A percentile compares a stretch with the other conserved stretches of the same genome.
Conservation (phyloP, 2,797 vertebrate genomes). For the Serranus cabrilla region DNA sequence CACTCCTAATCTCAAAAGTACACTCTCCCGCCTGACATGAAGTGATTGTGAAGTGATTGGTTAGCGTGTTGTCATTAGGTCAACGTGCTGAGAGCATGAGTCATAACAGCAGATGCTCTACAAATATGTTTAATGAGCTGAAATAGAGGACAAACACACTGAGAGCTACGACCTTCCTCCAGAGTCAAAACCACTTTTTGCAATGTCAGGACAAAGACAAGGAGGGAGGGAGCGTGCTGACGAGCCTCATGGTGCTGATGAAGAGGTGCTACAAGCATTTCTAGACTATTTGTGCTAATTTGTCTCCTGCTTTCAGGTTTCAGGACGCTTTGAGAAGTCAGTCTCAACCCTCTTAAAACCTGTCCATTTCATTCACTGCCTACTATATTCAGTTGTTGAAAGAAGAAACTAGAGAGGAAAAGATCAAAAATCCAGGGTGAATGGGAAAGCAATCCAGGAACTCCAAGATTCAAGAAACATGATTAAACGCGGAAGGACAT, state of each 20-base stretch:
- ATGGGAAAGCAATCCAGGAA: no score
- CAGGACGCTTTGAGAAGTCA: not conserved
- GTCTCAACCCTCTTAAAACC: not conserved
- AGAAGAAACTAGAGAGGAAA: no score
- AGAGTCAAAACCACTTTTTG: conserved; percentile 20
- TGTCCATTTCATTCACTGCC: not conserved
- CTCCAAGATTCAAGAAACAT: no score
- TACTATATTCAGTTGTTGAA: not conserved
- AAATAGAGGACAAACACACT: conserved; percentile 2
- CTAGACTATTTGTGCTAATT: not conserved
- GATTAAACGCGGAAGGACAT: no score
- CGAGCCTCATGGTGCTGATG: not conserved
- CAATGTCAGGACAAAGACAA: conserved; percentile 12
- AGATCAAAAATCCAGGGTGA: no score
- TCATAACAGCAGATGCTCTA: not conserved
- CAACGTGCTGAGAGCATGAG: not conserved
- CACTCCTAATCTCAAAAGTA: conserved; percentile 31
- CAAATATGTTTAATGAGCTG: not conserved
- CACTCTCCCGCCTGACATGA: not conserved
- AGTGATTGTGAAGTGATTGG: conserved; percentile 28
- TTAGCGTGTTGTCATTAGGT: conserved; percentile 8
- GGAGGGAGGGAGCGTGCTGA: not conserved
- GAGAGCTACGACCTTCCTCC: not conserved
- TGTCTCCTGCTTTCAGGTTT: not conserved
- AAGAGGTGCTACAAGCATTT: conserved; percentile 6